Conservation (phyloP, 30 jellyfish, hydroid and myxozoan species). For the Aurelia aurita complex sp. Pacific region DNA sequence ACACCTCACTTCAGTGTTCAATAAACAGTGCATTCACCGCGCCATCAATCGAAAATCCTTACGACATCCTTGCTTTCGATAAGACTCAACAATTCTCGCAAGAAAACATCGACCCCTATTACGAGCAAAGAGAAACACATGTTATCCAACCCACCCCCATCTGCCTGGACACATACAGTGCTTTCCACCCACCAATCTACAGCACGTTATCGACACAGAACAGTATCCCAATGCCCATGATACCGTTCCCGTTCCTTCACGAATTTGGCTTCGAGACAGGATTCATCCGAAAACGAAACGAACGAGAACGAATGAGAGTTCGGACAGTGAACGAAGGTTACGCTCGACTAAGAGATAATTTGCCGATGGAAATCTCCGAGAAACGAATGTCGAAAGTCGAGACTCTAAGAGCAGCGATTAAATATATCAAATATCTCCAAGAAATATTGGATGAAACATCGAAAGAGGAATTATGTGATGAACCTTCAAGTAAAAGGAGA, state of each 20-base stretch:
- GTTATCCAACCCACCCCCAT: conserved; percentile 58
- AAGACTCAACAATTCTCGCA: conserved; percentile 37
- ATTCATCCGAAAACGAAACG: conserved; percentile 91
- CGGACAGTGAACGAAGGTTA: conserved; percentile 97
- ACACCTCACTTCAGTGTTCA: conserved; percentile 60
- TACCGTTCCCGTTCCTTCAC: conserved; percentile 70
- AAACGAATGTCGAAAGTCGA: conserved; percentile 91
- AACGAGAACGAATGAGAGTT: conserved; percentile 94
- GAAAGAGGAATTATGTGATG: conserved; percentile 17
- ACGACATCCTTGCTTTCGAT: conserved; percentile 41
- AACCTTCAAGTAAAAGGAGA: conserved; percentile 32
- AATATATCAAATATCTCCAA: conserved; percentile 71
- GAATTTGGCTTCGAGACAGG: conserved; percentile 90
- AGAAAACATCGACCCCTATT: conserved; percentile 52
- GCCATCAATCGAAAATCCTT: conserved; percentile 40
- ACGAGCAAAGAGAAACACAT: conserved; percentile 59
- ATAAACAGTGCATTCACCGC: conserved; percentile 59
- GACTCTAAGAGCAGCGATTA: conserved; percentile 88
- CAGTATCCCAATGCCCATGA: conserved; percentile 39
- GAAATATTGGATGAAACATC: conserved; percentile 47
- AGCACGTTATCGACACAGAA: conserved; percentile 30
- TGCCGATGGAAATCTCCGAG: conserved; percentile 85
- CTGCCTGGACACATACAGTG: conserved; percentile 46
- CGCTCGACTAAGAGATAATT: conserved; percentile 86
- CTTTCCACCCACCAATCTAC: conserved; percentile 50